Percentiles rank a stretch among this genome's conserved stretches.
Evolutionary conservation across 2,797 vertebrate species (phyloP).

Genomic region (Nasua narica): DNA sequence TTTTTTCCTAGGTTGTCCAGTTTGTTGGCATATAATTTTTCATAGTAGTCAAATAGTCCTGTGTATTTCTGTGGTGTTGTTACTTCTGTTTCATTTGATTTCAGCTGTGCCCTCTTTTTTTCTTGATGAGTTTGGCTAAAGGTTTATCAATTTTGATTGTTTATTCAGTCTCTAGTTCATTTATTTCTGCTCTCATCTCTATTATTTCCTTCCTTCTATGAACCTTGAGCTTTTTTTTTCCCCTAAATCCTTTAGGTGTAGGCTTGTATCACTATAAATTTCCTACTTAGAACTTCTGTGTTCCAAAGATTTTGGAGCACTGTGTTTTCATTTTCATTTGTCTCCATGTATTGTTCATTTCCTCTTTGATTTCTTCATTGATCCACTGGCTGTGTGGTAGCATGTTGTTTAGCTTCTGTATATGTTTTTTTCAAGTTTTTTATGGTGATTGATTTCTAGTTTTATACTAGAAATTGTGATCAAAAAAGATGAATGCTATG

Average conservation of each 20-base stretch:
- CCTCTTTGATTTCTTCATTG: neutral
- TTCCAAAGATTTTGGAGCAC: neutral
- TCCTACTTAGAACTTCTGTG: neutral
- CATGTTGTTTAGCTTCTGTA: neutral
- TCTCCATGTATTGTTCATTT: neutral
- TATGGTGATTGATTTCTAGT: neutral
- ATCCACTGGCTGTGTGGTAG: neutral
- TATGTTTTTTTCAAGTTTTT: neutral
- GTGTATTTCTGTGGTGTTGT: neutral
- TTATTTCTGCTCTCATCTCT: neutral
- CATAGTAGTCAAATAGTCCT: neutral
- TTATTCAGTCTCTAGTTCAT: neutral
- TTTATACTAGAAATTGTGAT: neutral
- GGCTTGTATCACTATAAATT: neutral
- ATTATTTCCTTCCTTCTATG: neutral
- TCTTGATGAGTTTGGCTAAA: neutral
- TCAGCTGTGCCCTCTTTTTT: neutral
- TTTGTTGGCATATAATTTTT: neutral
- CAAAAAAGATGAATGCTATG: neutral
- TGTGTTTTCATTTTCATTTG: neutral
- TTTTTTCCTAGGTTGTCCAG: neutral
- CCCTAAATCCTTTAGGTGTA: neutral
- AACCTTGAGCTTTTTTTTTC: neutral
- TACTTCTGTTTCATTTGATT: neutral
- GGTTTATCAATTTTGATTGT: neutral